phyloP scores from a whole-genome alignment of 2,888 invertebrate genomes.

The Scrobipalpa atriplicella region DNA sequence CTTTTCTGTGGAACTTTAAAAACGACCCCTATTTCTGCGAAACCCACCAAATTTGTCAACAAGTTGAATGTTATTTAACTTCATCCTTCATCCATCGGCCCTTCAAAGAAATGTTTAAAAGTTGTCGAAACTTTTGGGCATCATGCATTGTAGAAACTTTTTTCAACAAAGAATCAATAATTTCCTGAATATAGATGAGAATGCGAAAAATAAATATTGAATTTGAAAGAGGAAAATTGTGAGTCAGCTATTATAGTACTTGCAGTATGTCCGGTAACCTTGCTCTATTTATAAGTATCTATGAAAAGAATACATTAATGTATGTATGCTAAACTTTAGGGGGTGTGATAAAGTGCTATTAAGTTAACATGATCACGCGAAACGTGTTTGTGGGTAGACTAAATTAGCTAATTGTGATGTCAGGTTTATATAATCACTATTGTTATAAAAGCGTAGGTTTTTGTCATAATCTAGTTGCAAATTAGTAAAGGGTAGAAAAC shows the following conservation, averaged over 20 bases:
- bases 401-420: too few species aligned
- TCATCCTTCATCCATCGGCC: constrained; percentile 12
- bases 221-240: neutral
- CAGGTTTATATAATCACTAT: too few species aligned
- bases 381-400: too few species aligned
- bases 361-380: neutral
- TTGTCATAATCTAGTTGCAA: too few species aligned
- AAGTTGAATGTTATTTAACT: constrained; percentile 13
- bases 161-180: constrained; percentile 18
- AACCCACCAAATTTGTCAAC: neutral
- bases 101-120: constrained; percentile 13
- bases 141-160: constrained; percentile 9
- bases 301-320: neutral
- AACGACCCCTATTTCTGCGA: constrained; percentile 1
- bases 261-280: neutral
- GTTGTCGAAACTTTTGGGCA: constrained; percentile 1
- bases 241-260: neutral
- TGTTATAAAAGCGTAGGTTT: too few species aligned
- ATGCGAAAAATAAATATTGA: neutral
- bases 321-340: neutral
- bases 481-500: too few species aligned
- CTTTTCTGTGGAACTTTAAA: neutral
- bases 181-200: constrained; percentile 20
- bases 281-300: constrained; percentile 10
- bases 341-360: neutral